phyloP scores from a whole-genome alignment of 2,888 invertebrate genomes.

The Furcula furcula region DNA sequence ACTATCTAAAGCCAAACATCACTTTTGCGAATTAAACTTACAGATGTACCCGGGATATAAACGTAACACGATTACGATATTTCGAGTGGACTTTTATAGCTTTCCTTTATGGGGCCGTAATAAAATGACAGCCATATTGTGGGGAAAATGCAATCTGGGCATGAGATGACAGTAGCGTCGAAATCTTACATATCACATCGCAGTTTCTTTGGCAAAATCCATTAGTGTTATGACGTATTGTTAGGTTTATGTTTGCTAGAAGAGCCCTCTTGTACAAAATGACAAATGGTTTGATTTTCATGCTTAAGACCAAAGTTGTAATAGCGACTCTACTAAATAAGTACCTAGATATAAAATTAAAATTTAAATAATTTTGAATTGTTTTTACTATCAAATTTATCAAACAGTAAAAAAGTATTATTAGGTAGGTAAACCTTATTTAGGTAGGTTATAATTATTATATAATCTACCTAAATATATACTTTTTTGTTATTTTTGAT shows the following conservation, averaged over 20 bases:
- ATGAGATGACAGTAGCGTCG: conserved; percentile 29
- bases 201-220: conserved; percentile 53
- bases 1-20: neutral
- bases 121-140: conserved; percentile 38
- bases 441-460: no score
- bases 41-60: conserved; percentile 31
- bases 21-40: conserved; percentile 3
- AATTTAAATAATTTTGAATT: no score
- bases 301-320: no score
- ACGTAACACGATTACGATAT: conserved; percentile 34
- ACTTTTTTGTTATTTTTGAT: no score
- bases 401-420: no score
- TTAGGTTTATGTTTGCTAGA: conserved; percentile 26
- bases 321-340: no score
- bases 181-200: conserved; percentile 46
- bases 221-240: conserved; percentile 55
- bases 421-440: no score
- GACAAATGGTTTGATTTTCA: no score
- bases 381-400: no score
- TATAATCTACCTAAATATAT: no score
- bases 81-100: conserved; percentile 42
- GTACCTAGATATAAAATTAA: no score
- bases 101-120: conserved; percentile 40
- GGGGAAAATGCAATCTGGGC: conserved; percentile 41
- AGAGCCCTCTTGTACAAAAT: no score